Conservation (phyloP, 1,140 invertebrate species). For the Hylyphantes graminicola region DNA sequence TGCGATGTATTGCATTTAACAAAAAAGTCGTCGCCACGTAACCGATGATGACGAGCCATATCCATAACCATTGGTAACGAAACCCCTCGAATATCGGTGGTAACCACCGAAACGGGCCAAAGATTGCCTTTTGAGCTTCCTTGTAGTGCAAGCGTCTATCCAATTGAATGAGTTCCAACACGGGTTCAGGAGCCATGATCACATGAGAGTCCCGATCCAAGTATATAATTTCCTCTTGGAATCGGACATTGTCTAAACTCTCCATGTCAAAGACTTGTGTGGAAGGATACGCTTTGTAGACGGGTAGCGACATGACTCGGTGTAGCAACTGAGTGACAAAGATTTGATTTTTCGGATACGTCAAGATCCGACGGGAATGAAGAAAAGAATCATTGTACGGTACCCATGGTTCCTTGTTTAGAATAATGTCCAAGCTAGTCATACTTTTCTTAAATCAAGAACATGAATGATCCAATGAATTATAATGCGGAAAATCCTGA, state of each 20-base stretch:
- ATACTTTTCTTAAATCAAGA: no score
- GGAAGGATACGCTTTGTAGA: not conserved
- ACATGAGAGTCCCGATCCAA: not conserved
- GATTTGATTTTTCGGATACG: constrained; percentile 19
- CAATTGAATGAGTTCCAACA: not conserved
- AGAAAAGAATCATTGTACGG: constrained; percentile 15
- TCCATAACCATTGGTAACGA: not conserved
- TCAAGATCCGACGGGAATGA: not conserved
- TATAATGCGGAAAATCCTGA: no score
- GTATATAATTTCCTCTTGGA: not conserved
- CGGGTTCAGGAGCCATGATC: constrained; percentile 1
- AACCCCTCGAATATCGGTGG: not conserved
- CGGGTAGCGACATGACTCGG: not conserved
- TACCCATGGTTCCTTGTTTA: no score
- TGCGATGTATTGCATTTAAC: not conserved
- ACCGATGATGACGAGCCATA: not conserved
- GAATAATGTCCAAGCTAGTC: no score
- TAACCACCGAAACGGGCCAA: not conserved
- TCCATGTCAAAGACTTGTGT: not conserved
- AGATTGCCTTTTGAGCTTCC: not conserved
- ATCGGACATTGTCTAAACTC: not conserved
- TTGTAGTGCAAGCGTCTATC: not conserved
- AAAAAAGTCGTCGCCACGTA: not conserved
- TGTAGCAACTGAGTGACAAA: constrained; percentile 12
- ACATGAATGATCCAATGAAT: no score